These are phyloP conservation scores for Peromyscus melanophrys DNA, from an alignment of 2,797 vertebrate species.

Conservation along the genomic window DNA sequence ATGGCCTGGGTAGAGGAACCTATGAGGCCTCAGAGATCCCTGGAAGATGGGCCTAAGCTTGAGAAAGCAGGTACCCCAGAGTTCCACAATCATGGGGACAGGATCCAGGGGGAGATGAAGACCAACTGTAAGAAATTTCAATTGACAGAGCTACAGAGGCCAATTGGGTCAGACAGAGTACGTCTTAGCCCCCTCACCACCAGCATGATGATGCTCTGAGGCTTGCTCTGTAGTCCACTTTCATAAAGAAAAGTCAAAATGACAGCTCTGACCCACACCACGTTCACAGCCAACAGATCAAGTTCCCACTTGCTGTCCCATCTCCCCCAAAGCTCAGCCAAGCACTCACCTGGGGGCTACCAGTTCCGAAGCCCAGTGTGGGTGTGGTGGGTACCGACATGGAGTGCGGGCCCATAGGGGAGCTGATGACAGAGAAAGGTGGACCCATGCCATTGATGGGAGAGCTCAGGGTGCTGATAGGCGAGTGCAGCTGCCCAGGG, in stretches of 20 bases:
- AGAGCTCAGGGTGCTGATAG: slow-evolving; percentile 95
- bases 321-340: too few species aligned
- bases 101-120: fast-evolving
- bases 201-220: neutral
- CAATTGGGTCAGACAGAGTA: neutral
- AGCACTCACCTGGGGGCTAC: slow-evolving; percentile 96
- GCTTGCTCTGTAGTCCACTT: neutral
- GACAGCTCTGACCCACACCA: fast-evolving
- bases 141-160: neutral
- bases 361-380: slow-evolving; percentile 95
- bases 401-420: slow-evolving; percentile 97
- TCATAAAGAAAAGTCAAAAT: fast-evolving
- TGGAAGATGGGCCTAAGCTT: neutral
- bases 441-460: slow-evolving; percentile 93
- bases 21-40: neutral
- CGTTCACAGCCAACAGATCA: neutral
- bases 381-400: slow-evolving; percentile 94
- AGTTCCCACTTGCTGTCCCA: neutral
- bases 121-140: fast-evolving
- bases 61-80: neutral
- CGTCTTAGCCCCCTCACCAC: neutral
- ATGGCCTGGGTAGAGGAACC: fast-evolving
- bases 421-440: slow-evolving; percentile 97
- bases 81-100: neutral
- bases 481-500: slow-evolving; percentile 95